Conservation (phyloP, 2,888 invertebrate genomes). For the Hylaea fasciaria region DNA sequence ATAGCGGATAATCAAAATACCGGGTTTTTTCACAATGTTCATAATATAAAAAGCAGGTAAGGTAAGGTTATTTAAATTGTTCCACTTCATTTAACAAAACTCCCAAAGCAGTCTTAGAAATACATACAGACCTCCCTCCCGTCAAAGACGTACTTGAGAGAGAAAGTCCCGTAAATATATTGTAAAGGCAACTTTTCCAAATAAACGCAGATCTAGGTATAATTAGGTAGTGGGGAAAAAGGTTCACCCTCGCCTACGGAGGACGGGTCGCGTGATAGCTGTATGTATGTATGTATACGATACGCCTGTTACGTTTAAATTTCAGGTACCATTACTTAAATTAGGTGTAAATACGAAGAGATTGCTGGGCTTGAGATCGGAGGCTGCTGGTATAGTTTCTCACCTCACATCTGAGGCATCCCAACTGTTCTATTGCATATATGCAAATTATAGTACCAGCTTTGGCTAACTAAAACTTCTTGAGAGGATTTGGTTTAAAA, state of each 20-base stretch:
- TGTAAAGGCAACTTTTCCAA: constrained; percentile 30
- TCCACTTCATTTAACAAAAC: constrained; percentile 24
- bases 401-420: too few species aligned
- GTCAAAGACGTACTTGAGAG: constrained; percentile 30
- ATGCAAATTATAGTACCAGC: too few species aligned
- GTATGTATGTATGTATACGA: not conserved
- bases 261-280: not conserved
- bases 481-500: too few species aligned
- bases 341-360: not conserved
- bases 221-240: constrained; percentile 23
- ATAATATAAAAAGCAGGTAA: too few species aligned
- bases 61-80: constrained; percentile 21
- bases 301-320: constrained; percentile 1
- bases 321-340: not conserved
- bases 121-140: not conserved
- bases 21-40: too few species aligned
- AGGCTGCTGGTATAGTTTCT: too few species aligned
- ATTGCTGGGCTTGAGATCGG: too few species aligned
- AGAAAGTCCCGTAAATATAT: constrained; percentile 30
- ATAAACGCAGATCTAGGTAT: constrained; percentile 32
- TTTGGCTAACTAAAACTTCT: too few species aligned
- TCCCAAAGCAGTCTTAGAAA: constrained; percentile 14
- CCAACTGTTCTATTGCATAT: too few species aligned
- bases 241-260: not conserved
- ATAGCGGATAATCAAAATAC: too few species aligned